A percentile compares a stretch with the other conserved stretches of the same genome.
Conservation (phyloP, 2,888 invertebrate genomes). For the Drosophila paramelanica region DNA sequence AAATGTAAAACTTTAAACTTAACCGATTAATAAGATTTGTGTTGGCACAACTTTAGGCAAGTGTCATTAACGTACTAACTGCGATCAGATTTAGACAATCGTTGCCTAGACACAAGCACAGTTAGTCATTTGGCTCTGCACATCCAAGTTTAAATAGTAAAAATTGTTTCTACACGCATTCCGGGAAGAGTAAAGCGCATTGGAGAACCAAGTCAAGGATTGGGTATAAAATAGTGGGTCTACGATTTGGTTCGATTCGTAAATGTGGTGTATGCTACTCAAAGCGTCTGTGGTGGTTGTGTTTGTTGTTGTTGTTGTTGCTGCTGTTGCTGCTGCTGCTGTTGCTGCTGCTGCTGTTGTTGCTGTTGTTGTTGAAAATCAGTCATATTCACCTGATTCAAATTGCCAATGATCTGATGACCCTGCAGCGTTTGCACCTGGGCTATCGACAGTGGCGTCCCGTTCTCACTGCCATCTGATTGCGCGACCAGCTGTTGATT, state of each 20-base stretch:
- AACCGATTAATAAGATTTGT: neutral
- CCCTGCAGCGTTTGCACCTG: slow-evolving; percentile 85
- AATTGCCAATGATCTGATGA: slow-evolving; percentile 85
- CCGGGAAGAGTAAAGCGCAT: slow-evolving; percentile 45
- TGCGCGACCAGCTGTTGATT: slow-evolving; percentile 84
- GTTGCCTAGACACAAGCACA: slow-evolving; percentile 8
- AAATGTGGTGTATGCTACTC: slow-evolving; percentile 42
- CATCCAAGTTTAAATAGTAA: slow-evolving; percentile 23
- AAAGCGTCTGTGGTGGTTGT: slow-evolving; percentile 75
- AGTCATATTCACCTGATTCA: slow-evolving; percentile 85
- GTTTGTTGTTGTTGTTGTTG: slow-evolving; percentile 52
- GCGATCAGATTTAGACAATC: slow-evolving; percentile 1
- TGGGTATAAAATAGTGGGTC: slow-evolving; percentile 28
- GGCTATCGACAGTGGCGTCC: slow-evolving; percentile 84
- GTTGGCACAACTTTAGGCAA: neutral
- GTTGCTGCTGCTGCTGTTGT: slow-evolving; percentile 55
- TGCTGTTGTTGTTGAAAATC: slow-evolving; percentile 81
- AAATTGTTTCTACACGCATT: slow-evolving; percentile 52
- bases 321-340: slow-evolving; percentile 56
- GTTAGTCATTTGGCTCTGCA: slow-evolving; percentile 10
- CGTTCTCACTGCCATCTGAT: slow-evolving; percentile 84
- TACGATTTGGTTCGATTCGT: slow-evolving; percentile 53
- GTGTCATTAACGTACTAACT: slow-evolving; percentile 6
- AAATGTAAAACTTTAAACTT: neutral
- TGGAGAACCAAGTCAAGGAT: slow-evolving; percentile 43